phyloP scores from a whole-genome alignment of 2,113 vertebrate species.

The Colaptes auratus region DNA sequence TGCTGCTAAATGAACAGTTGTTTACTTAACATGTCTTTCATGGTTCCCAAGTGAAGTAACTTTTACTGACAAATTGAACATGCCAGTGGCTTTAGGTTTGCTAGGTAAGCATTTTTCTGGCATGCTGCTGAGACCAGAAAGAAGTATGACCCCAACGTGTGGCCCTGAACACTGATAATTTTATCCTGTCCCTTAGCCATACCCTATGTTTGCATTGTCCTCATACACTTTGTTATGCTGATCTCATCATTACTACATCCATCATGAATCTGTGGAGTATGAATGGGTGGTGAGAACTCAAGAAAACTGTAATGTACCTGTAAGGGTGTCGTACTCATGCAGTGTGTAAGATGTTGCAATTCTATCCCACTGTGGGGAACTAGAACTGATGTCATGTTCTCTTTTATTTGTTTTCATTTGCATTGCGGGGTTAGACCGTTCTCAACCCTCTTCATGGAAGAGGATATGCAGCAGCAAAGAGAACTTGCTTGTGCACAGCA shows the following conservation, averaged over 20 bases:
- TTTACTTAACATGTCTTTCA: slow-evolving; percentile 33
- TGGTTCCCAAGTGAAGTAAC: slow-evolving; percentile 36
- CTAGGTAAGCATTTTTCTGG: background rate
- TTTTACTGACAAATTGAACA: background rate
- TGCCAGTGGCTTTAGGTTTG: background rate
- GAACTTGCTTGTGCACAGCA: background rate
- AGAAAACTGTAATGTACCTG: background rate
- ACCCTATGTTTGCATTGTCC: background rate
- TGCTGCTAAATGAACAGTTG: background rate
- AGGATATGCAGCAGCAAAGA: background rate
- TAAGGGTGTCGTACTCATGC: background rate
- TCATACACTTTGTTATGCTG: background rate
- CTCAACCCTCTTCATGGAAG: background rate
- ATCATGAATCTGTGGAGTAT: background rate
- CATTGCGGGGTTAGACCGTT: background rate
- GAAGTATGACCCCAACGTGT: background rate
- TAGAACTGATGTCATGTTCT: background rate
- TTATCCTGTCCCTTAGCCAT: background rate
- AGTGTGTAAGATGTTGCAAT: background rate
- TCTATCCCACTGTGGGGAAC: background rate
- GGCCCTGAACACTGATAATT: background rate
- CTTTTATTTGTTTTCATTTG: background rate
- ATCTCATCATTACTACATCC: background rate
- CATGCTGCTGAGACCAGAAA: background rate
- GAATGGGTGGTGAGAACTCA: background rate